These are phyloP conservation scores for Willisornis vidua DNA, from an alignment of 2,113 vertebrate genomes.

Conservation along the genomic window DNA sequence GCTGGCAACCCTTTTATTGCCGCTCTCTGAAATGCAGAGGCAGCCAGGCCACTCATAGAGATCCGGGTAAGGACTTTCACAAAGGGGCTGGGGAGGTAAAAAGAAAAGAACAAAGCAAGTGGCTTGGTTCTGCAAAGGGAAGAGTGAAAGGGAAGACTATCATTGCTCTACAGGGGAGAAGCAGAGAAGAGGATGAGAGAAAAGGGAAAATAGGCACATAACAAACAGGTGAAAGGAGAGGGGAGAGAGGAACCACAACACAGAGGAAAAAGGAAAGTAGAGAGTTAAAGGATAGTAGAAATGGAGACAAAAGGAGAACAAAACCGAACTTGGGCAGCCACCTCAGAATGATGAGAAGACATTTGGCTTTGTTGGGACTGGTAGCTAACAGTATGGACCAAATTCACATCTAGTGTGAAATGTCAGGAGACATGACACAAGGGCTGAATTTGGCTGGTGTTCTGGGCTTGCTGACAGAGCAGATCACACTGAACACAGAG, in stretches of 20 bases:
- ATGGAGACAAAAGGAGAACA: not conserved
- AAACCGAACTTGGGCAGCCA: not conserved
- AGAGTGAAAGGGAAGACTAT: not conserved
- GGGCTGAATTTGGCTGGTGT: accelerated
- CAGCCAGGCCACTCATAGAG: accelerated
- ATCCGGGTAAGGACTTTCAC: not conserved
- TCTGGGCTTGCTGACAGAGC: not conserved
- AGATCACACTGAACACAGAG: not conserved
- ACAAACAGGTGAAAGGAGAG: not conserved
- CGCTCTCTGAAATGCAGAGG: not conserved
- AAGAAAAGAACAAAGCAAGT: not conserved
- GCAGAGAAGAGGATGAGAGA: not conserved
- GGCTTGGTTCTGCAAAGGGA: not conserved
- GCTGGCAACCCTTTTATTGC: not conserved
- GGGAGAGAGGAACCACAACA: not conserved
- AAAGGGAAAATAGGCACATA: not conserved
- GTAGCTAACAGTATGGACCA: not conserved
- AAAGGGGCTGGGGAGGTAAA: not conserved
- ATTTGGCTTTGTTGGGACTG: not conserved
- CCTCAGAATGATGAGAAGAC: not conserved
- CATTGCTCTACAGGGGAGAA: not conserved
- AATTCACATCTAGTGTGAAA: not conserved
- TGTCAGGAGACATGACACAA: accelerated
- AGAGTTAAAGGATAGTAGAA: not conserved
- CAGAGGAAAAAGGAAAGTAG: not conserved